These are phyloP conservation scores for Apolygus lucorum DNA, from an alignment of 1,140 invertebrate species.

Conservation along the genomic window DNA sequence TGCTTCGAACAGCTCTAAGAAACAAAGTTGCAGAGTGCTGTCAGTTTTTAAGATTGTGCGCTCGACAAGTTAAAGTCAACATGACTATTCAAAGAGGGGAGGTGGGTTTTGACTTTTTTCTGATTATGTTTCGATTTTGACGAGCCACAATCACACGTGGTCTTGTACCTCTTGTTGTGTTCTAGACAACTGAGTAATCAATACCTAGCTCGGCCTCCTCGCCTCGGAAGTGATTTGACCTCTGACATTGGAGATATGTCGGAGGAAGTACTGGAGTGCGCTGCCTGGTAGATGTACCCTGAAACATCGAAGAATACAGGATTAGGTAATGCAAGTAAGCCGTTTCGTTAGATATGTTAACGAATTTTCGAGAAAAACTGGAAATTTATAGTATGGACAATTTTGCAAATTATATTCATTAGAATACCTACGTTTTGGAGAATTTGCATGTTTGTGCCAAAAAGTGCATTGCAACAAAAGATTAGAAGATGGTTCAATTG, in stretches of 20 bases:
- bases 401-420: too few relatives aligned
- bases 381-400: too few relatives aligned
- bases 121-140: neutral
- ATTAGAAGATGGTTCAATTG: too few relatives aligned
- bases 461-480: too few relatives aligned
- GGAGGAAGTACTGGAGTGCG: conserved; percentile 64
- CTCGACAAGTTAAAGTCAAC: conserved; percentile 5
- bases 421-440: too few relatives aligned
- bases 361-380: too few relatives aligned
- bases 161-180: conserved; percentile 14
- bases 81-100: neutral
- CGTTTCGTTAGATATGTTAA: too few relatives aligned
- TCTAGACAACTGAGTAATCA: conserved; percentile 15
- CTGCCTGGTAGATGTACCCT: conserved; percentile 66
- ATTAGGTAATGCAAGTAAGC: too few relatives aligned
- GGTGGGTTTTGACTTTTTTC: neutral
- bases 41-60: neutral
- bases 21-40: neutral
- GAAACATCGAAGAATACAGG: too few relatives aligned
- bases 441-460: too few relatives aligned
- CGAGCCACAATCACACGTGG: conserved; percentile 13
- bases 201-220: conserved; percentile 34
- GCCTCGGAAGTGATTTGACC: conserved; percentile 53
- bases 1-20: neutral
- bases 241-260: conserved; percentile 68